Evolutionary conservation across 2,888 invertebrate species (phyloP).

Genomic region (Choristoneura rosaceana): DNA sequence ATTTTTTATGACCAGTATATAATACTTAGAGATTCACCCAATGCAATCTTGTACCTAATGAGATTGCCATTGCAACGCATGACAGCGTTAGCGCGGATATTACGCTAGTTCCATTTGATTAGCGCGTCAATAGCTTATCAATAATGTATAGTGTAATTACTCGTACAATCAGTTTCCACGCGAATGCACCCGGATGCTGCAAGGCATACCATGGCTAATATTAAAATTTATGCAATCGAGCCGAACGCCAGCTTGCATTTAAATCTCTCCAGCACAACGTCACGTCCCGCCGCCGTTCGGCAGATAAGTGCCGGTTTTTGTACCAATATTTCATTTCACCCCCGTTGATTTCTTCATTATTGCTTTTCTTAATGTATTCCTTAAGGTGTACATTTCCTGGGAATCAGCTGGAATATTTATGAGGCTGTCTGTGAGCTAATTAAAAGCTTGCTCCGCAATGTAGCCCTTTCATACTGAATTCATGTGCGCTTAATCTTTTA

Average conservation of each 20-base stretch:
- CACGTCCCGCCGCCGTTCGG: slow-evolving; percentile 59
- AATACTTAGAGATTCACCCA: not conserved
- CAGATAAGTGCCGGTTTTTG: slow-evolving; percentile 56
- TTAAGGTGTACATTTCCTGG: slow-evolving; percentile 3
- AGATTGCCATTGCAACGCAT: slow-evolving; percentile 21
- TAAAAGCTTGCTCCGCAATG: not conserved
- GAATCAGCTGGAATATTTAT: slow-evolving; percentile 14
- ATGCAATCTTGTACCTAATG: slow-evolving; percentile 12
- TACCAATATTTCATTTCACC: slow-evolving; percentile 20
- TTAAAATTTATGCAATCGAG: slow-evolving; percentile 74
- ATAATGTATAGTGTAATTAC: slow-evolving; percentile 64
- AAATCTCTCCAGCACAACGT: slow-evolving; percentile 52
- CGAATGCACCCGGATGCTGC: slow-evolving; percentile 43
- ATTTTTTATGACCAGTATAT: not conserved
- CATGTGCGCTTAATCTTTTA: not conserved
- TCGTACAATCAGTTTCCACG: slow-evolving; percentile 51
- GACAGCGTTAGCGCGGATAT: slow-evolving; percentile 34
- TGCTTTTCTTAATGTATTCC: slow-evolving; percentile 21
- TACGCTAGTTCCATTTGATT: slow-evolving; percentile 50
- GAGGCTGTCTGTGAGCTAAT: slow-evolving; percentile 9
- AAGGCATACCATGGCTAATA: slow-evolving; percentile 54
- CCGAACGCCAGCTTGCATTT: slow-evolving; percentile 62
- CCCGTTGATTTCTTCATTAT: slow-evolving; percentile 25
- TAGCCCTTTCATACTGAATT: not conserved
- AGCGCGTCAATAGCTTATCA: slow-evolving; percentile 62